These are phyloP conservation scores for Orchestia grillus DNA, from an alignment of 1,140 invertebrate species.

Conservation along the genomic window DNA sequence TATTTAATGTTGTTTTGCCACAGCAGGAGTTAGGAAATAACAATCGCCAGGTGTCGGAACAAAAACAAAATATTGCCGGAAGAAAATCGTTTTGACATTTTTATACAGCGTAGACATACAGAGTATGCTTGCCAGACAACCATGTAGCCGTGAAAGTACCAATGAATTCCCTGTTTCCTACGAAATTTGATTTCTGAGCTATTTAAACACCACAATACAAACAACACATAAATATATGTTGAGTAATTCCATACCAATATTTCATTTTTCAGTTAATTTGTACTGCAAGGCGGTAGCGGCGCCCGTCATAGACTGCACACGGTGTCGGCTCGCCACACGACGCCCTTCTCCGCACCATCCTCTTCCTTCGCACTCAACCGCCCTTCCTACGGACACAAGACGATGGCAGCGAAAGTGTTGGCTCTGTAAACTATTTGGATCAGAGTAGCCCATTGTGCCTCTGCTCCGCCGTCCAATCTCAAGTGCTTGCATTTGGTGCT, in stretches of 20 bases:
- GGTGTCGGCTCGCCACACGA: neutral
- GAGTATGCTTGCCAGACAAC: neutral
- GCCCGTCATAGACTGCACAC: too few relatives aligned
- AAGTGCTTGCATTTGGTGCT: conserved; percentile 33
- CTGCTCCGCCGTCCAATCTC: conserved; percentile 46
- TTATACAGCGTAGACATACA: too few relatives aligned
- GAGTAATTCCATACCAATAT: neutral
- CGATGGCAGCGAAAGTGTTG: conserved; percentile 42
- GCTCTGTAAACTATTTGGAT: conserved; percentile 41
- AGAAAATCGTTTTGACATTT: too few relatives aligned
- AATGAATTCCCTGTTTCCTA: neutral
- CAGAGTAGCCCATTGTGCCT: conserved; percentile 37
- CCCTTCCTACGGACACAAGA: neutral
- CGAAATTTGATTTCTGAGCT: neutral
- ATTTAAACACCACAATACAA: neutral
- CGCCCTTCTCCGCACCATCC: neutral
- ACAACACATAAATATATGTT: neutral
- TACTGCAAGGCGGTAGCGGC: too few relatives aligned
- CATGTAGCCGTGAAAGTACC: neutral
- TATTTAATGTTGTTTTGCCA: too few relatives aligned
- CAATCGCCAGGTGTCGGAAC: too few relatives aligned
- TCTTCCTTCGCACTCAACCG: neutral
- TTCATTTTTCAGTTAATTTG: neutral
- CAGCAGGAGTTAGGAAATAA: too few relatives aligned
- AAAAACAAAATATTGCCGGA: too few relatives aligned